Conservation (phyloP, 2,797 vertebrate genomes). For the Chelonia mydas region DNA sequence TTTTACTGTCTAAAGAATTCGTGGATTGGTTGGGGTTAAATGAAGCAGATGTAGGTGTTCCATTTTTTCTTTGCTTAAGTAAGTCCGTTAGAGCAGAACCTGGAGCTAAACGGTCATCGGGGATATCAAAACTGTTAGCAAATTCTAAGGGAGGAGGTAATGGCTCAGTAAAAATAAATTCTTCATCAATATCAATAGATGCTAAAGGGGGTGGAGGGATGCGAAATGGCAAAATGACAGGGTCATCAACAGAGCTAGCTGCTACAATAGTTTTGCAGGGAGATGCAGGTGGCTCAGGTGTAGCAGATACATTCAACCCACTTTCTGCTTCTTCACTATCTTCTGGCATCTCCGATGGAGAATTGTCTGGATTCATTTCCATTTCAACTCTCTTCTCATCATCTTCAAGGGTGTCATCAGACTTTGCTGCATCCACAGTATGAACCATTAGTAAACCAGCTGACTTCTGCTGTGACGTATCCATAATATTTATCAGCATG, state of each 20-base stretch:
- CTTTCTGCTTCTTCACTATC: constrained; percentile 79
- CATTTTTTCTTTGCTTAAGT: constrained; percentile 86
- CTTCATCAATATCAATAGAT: constrained; percentile 95
- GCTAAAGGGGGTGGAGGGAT: constrained; percentile 94
- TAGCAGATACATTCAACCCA: constrained; percentile 75
- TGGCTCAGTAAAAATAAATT: constrained; percentile 95
- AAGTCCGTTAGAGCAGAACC: constrained; percentile 83
- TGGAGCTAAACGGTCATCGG: constrained; percentile 87
- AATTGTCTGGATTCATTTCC: constrained; percentile 75
- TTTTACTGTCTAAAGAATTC: constrained; percentile 82
- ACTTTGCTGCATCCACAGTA: constrained; percentile 82
- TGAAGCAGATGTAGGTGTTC: constrained; percentile 75
- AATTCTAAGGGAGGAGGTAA: constrained; percentile 97
- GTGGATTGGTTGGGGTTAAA: constrained; percentile 80
- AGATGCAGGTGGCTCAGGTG: constrained; percentile 71
- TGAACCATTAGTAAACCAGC: constrained; percentile 96
- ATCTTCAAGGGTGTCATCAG: constrained; percentile 78
- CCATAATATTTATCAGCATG: constrained; percentile 85
- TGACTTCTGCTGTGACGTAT: constrained; percentile 89
- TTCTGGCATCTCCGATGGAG: constrained; percentile 82
- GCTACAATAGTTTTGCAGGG: constrained; percentile 88
- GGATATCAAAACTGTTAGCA: constrained; percentile 97
- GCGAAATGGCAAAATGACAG: constrained; percentile 91
- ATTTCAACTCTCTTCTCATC: constrained; percentile 76
- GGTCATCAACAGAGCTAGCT: constrained; percentile 90